phyloP scores from a whole-genome alignment of 2,797 vertebrate species.

The Tragelaphus eurycerus region DNA sequence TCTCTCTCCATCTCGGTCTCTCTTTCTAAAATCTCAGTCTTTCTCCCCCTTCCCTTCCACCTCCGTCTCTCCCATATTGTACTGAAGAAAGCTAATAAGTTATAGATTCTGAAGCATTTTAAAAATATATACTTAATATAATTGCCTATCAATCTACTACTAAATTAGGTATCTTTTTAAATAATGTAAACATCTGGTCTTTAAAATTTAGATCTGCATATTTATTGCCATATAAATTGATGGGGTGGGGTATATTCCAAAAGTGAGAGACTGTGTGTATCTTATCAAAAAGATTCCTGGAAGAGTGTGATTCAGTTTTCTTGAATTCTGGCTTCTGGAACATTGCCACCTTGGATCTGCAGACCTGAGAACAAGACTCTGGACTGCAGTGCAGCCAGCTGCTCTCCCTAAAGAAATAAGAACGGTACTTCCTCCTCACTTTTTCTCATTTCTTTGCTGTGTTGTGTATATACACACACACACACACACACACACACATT shows the following conservation, averaged over 20 bases:
- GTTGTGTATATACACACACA: rapidly evolving
- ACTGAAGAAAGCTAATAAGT: not conserved
- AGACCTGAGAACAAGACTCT: not conserved
- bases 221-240: not conserved
- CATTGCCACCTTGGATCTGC: not conserved
- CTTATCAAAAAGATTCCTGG: not conserved
- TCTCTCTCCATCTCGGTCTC: not conserved
- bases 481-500: not conserved
- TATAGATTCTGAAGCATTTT: not conserved
- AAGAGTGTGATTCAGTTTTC: not conserved
- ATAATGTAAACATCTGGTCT: not conserved
- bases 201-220: not conserved
- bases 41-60: too few species aligned
- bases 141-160: not conserved
- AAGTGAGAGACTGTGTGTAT: not conserved
- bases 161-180: not conserved
- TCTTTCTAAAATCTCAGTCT: not conserved
- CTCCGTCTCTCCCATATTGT: not conserved
- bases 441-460: not conserved
- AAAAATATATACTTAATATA: not conserved
- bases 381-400: not conserved
- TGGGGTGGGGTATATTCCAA: not conserved
- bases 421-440: not conserved
- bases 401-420: not conserved
- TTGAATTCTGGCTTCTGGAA: not conserved